Evolutionary conservation across 2,888 invertebrate genomes (phyloP), one percentile per base, ranked within the genome.

Genomic region (Atethmia centrago): DNA sequence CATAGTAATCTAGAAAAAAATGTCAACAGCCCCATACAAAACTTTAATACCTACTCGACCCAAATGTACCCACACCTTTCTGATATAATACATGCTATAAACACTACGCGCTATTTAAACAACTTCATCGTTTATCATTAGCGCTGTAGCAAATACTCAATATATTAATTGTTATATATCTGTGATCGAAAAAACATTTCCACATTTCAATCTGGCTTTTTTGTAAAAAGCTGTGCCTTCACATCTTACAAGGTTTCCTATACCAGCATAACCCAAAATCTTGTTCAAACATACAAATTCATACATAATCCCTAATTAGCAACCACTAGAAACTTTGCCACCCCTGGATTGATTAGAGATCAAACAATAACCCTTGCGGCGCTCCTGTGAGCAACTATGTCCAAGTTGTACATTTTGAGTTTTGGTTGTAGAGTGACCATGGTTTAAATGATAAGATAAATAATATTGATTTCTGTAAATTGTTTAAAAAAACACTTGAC

Each of bases 301-400:
- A 80, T 82, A 84, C 82, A 82, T 82, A 84, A 84, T 69, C 86
- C 78, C 74, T 81, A 87, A 87, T 86, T 83, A 87, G 82, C 56
- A 31, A n/a, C 68, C 76, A 31, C 70, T 77, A 25, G 59, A 70
- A 87, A 74, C 76, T 87, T 82, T 62, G 67, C 49, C 77, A 74
- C 86, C 78, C 85, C 72, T 68, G 80, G 77, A 86, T 86, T 86
- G 86, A 86, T 86, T 86, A 85, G 83, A 86, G 87, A 86, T 86
- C 86, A 86, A 86, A 86, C 86, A 86, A 86, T 86, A 86, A 86
- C 86, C 86, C 86, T 77, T 79, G 87, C 64, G 87, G 85, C 77
- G 62, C 53, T 69, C 71, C 68, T 67, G 76, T 82, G 83, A 80
- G 72, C 77, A 87, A 87, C 83, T 87, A 86, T 85, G 86, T 85